Evolutionary conservation across 2,888 invertebrate genomes (phyloP).

Genomic region (Artemia sp.): DNA sequence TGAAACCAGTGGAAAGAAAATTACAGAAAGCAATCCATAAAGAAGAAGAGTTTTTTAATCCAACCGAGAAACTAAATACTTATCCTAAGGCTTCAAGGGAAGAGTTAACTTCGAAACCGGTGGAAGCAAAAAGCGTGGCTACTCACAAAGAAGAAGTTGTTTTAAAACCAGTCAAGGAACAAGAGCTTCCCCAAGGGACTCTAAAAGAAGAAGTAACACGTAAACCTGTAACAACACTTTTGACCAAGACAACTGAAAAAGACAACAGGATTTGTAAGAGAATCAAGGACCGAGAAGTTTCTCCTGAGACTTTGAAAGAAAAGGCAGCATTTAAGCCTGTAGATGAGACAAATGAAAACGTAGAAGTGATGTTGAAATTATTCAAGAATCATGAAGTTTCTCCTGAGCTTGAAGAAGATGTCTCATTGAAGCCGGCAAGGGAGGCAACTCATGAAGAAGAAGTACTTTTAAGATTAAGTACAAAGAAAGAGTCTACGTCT

Average conservation of each 20-base stretch:
- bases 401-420: too few species aligned
- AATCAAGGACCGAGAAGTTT: too few species aligned
- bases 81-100: conserved; percentile 16
- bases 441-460: too few species aligned
- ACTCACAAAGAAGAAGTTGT: not conserved
- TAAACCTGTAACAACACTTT: not conserved
- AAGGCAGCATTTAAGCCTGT: too few species aligned
- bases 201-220: not conserved
- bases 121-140: not conserved
- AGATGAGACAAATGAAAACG: too few species aligned
- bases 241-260: not conserved
- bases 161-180: conserved; percentile 26
- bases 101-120: not conserved
- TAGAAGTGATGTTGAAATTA: too few species aligned
- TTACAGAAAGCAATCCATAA: not conserved
- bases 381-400: too few species aligned
- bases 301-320: too few species aligned
- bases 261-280: too few species aligned
- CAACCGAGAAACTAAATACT: conserved; percentile 1
- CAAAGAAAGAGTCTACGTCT: too few species aligned
- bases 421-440: too few species aligned
- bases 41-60: not conserved
- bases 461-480: too few species aligned
- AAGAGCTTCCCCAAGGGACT: conserved; percentile 28
- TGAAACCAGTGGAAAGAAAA: conserved; percentile 17